Evolutionary conservation across 2,113 vertebrate genomes (phyloP).

Genomic region (Ceyx melanurus): DNA sequence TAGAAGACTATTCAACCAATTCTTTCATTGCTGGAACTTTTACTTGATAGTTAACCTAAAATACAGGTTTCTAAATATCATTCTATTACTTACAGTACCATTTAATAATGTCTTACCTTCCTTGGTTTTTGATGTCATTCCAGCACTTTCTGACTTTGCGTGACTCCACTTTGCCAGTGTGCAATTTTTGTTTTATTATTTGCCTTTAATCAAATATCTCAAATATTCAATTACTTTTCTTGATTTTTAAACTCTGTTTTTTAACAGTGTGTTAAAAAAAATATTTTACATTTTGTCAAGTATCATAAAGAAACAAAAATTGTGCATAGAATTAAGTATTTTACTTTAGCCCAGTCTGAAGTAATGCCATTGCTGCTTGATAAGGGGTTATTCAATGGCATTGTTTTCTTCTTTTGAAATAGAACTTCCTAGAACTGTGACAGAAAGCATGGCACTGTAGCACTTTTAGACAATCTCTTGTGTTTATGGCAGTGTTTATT

Average conservation of each 20-base stretch:
- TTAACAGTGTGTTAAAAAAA: not conserved
- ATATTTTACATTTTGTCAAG: not conserved
- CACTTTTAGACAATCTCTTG: not conserved
- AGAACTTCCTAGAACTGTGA: not conserved
- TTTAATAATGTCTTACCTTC: not conserved
- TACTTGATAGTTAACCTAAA: not conserved
- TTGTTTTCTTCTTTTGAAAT: not conserved
- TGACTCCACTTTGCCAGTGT: not conserved
- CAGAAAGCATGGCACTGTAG: not conserved
- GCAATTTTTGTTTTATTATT: not conserved
- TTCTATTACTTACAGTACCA: not conserved
- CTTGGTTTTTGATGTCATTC: not conserved
- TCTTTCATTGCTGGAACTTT: conserved; percentile 4
- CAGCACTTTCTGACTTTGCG: not conserved
- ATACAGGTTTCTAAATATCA: not conserved
- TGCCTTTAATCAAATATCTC: not conserved
- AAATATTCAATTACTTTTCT: not conserved
- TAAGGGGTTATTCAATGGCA: not conserved
- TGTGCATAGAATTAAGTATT: not conserved
- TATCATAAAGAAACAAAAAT: not conserved
- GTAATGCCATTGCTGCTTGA: not conserved
- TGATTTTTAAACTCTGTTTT: not conserved
- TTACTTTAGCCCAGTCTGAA: not conserved
- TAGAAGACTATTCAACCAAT: not conserved
- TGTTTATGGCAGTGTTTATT: not conserved